Evolutionary conservation across 2,113 vertebrate species (phyloP), one percentile per base, ranked within the genome.

Genomic region (Pomatorhinus ruficollis): DNA sequence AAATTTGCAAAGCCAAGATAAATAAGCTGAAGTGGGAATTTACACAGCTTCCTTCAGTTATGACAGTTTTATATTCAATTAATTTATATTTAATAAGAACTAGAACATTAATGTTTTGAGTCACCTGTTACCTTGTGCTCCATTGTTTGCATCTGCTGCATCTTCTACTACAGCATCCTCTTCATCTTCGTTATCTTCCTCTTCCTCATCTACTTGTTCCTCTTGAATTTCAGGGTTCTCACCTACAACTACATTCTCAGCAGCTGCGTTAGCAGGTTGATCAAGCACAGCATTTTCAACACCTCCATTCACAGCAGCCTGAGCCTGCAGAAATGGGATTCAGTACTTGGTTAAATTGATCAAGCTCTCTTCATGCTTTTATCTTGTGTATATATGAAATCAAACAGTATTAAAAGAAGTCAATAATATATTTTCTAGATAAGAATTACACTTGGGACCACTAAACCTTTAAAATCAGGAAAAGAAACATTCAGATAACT

Each of bases 101-200:
- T 69, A 93, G 75, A 83, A 95, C 39, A 88, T 86, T 90, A 92
- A 66, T 92, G 59, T 18, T 94, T 93, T 92, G 86, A 97, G 96
- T 84, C 81, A 95, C 90, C 85, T 78, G 72, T 96, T 98, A 99
- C 99, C 99, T 98, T 99, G 99, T 80, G 98, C 99, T 90, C 98
- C 99, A 78, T 99, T 99, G 94, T 99, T 99, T 89, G 97, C 99
- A 65, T 99, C 99, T 11, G 97, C 99, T 22, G 97, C 99, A 70
- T 99, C 99, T 88, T 99, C 99, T 23, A 98, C 98, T 20, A 98
- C 99, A 2, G 98, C 99, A 10, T 99, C 99, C 13, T 99, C 99
- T 60, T 99, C 99, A 12, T 99, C 99, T 59, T 99, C 99, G 0
- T 99, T 99, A 33, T 99, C 99, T 11, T 99, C 98, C 61, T 99